Base-by-base conservation (phyloP, 1,140 invertebrate species). In the Papilio polytes region DNA sequence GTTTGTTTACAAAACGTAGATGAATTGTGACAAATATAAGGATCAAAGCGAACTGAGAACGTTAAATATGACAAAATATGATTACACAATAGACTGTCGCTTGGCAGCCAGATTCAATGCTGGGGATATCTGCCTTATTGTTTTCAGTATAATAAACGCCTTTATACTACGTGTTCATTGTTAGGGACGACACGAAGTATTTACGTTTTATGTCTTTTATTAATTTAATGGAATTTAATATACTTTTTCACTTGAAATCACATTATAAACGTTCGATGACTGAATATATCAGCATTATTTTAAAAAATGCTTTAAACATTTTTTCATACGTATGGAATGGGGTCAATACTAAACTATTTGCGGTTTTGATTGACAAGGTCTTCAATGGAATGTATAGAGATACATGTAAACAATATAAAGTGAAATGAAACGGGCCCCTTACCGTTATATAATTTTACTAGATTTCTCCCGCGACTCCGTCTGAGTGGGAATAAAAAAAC, bases 41-140 rank as follows among this genome's bases (percentile, higher is more conserved):
- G 66, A 82, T 82, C 77, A 80, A 80, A 72, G 70, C 53, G 74
- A 77, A 66, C 66, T 12, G 41, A 20, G 70, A 63, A 66, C 74
- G 51, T 82, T 46, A 78, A 82, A 80, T 82, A 80, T 80, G 78
- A 82, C 73, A 76, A 82, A 80, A 82, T 82, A 82, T 74, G 72
- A 82, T 56, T 80, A 74, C 48, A 82, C 78, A 82, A 80, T 80
- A 74, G 78, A 56, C n/a, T 48, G 78, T 70, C 82, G 80, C 81
- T 82, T 84, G 80, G 84, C 82, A 85, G 81, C 80, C 84, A 66
- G 78, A 84, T 84, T 84, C 80, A 84, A 81, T 84, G 78, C 46
- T 22, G 74, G 63, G 70, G 70, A 80, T 80, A 81, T 81, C 80
- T 77, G 78, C 63, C 66, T 81, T 80, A 80, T 83, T 83, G 78